Percentiles rank a stretch among this genome's conserved stretches.
phyloP scores from a whole-genome alignment of 2,113 vertebrate species.

The Phyllopteryx taeniolatus region DNA sequence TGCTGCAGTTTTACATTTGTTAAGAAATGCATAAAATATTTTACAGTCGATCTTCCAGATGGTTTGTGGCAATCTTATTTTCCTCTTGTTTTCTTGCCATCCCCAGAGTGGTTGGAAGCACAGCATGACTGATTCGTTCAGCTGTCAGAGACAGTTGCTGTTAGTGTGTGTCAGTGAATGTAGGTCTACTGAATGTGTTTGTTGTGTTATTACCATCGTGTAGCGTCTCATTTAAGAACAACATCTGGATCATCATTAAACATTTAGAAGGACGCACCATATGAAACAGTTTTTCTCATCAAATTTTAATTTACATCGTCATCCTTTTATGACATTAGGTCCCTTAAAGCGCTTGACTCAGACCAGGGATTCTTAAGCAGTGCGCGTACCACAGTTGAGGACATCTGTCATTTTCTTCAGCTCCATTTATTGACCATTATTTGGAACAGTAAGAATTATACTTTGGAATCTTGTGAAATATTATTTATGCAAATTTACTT shows the following conservation, averaged over 20 bases:
- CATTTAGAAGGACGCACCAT: slow-evolving; percentile 59
- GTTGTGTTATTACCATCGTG: slow-evolving; percentile 58
- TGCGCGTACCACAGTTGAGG: slow-evolving; percentile 13
- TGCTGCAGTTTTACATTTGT: slow-evolving; percentile 38
- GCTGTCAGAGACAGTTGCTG: slow-evolving; percentile 17
- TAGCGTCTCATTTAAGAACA: slow-evolving; percentile 66
- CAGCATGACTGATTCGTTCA: slow-evolving; percentile 13
- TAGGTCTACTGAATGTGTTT: slow-evolving; percentile 15
- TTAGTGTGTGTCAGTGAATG: slow-evolving; percentile 10
- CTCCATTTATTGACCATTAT: not conserved
- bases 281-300: slow-evolving; percentile 53
- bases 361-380: slow-evolving; percentile 3
- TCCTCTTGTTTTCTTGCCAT: not conserved
- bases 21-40: slow-evolving; percentile 14
- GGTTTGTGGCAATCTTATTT: slow-evolving; percentile 16
- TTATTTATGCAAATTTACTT: too few species aligned
- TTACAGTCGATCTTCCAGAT: slow-evolving; percentile 6
- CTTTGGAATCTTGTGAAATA: too few species aligned
- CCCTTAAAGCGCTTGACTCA: slow-evolving; percentile 15
- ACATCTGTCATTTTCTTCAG: not conserved
- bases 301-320: slow-evolving; percentile 61
- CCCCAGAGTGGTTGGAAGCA: slow-evolving; percentile 26
- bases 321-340: slow-evolving; percentile 30
- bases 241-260: slow-evolving; percentile 74
- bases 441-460: not conserved